phyloP scores from a whole-genome alignment of 2,797 vertebrate genomes.

The Scomberomorus guttatus region DNA sequence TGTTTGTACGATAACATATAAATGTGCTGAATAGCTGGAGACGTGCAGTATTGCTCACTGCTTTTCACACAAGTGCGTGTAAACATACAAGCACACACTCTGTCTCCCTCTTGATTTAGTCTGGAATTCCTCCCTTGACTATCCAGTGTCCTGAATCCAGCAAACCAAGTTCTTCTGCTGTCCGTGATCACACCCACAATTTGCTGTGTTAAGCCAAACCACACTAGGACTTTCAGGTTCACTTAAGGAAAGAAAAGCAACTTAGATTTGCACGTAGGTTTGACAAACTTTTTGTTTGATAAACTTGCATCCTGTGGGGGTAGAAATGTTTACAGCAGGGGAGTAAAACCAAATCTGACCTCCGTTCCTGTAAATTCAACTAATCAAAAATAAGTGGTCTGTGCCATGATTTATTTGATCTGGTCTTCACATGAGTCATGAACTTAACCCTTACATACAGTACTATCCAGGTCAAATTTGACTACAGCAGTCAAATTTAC shows the following conservation, averaged over 20 bases:
- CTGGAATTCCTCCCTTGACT: not conserved
- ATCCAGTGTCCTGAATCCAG: not conserved
- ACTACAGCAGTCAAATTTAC: not conserved
- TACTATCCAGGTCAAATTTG: too few relatives aligned
- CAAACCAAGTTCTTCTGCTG: too few relatives aligned
- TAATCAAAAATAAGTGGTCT: not conserved
- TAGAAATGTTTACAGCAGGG: not conserved
- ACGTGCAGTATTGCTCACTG: not conserved
- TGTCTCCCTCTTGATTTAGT: not conserved
- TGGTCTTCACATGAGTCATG: not conserved
- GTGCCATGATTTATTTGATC: not conserved
- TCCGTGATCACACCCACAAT: not conserved
- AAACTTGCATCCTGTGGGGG: not conserved
- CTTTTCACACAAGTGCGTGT: too few relatives aligned
- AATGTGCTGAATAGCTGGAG: not conserved
- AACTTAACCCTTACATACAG: too few relatives aligned
- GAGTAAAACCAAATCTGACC: not conserved
- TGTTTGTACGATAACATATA: not conserved
- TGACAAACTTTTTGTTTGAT: not conserved
- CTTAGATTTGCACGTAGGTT: not conserved
- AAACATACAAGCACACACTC: not conserved
- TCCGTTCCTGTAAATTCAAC: not conserved
- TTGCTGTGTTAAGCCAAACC: too few relatives aligned
- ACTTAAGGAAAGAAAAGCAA: not conserved
- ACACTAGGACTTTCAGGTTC: not conserved